These are phyloP conservation scores for Corella eumyota DNA, from an alignment of 23 tunicate genomes.

Conservation along the genomic window DNA sequence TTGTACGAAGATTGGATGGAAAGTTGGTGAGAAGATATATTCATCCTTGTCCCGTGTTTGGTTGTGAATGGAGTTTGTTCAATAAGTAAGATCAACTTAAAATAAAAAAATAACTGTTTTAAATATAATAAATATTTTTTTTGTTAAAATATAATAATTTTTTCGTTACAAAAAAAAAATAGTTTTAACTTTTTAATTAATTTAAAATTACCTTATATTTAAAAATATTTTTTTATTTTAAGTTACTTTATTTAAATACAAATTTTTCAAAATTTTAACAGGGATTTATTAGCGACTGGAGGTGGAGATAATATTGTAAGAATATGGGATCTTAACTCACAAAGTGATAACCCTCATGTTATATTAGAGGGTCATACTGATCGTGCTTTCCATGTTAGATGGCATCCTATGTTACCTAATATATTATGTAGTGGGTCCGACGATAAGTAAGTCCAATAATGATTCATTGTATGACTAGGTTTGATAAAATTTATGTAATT, in stretches of 20 bases:
- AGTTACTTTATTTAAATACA: no score
- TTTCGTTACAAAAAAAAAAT: not conserved
- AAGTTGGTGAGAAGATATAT: conserved; percentile 9
- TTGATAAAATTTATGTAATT: no score
- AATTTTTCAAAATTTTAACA: conserved; percentile 1
- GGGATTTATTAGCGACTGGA: conserved; percentile 78
- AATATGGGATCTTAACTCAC: conserved; percentile 35
- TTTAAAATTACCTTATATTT: no score
- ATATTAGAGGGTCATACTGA: conserved; percentile 31
- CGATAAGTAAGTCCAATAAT: conserved; percentile 29
- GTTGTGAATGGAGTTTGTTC: conserved; percentile 68
- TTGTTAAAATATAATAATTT: not conserved
- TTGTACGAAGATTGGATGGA: conserved; percentile 53
- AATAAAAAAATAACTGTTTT: not conserved
- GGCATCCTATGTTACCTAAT: conserved; percentile 72
- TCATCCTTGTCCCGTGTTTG: conserved; percentile 65
- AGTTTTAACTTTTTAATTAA: not conserved
- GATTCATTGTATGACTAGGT: no score
- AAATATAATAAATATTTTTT: conserved; percentile 1
- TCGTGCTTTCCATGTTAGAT: conserved; percentile 67
- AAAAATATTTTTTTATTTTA: no score
- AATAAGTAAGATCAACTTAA: conserved; percentile 33
- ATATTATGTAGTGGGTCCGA: conserved; percentile 80
- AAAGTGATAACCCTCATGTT: not conserved
- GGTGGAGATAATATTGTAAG: conserved; percentile 68